Base-by-base conservation (phyloP, 2,113 vertebrate species). In the Anhinga anhinga region DNA sequence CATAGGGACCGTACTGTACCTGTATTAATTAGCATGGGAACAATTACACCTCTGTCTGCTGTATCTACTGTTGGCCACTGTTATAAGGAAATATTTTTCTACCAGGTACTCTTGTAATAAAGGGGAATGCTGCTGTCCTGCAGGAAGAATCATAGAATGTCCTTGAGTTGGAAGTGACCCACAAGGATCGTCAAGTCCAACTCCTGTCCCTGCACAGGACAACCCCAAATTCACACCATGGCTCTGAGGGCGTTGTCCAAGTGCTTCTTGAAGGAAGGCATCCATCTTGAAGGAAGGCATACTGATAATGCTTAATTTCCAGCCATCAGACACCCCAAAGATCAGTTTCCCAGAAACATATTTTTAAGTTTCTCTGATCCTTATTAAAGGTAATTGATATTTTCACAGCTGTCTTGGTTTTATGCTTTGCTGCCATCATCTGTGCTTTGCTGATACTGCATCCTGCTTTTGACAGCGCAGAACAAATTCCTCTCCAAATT, bases 401-500 rank as follows among this genome's bases (percentile, higher is more conserved):
- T 86, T 93, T 67, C 65, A 21, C 23, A 26, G 30, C 34, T 74
- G 19, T 36, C 67, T 82, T 90, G 79, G 4, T 50, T 93, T 96
- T 95, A 96, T 94, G 61, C 93, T 97, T 63, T 97, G 96, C 97
- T 96, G 96, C 96, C 97, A 96, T 79, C 96, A 8, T 50, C 95
- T 92, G 97, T 90, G 52, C 82, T 79, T 61, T 80, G n/a, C 27
- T 53, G 42, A 38, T 53, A 97, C 52, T 94, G 90, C 96, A 96
- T 1, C 66, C 70, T n/a, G 44, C 36, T 71, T 81, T 52, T 55
- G 34, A 38, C 22, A 0, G 36, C 59, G 40, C 42, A 40, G 55
- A 44, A 1, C 11, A 22, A 73, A 62, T n/a, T 45, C 32, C 45
- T 73, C 23, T 58, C 19, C 19, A 49, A 55, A 42, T 18, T 11